Conservation (phyloP, 1,140 invertebrate genomes). For the Helicorthomorpha holstii region DNA sequence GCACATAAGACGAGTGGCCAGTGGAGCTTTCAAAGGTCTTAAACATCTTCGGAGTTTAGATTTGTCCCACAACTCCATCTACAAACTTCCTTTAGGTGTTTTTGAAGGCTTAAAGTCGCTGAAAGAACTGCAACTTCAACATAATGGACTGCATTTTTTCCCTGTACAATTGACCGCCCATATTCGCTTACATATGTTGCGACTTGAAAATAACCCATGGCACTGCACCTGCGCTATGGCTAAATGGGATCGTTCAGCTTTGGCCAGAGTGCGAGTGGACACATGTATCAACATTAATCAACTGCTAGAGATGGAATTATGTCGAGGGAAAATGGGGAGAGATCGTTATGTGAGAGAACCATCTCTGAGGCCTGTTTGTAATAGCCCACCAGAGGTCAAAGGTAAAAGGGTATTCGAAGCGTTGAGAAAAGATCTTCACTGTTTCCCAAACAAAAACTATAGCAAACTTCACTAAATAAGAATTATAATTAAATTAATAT, state of each 20-base stretch:
- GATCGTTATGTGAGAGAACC: background rate
- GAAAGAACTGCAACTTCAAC: slow-evolving; percentile 38
- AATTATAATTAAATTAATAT: no score
- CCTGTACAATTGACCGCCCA: slow-evolving; percentile 36
- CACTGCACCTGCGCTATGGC: slow-evolving; percentile 45
- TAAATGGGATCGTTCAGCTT: slow-evolving; percentile 34
- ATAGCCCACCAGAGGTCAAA: slow-evolving; percentile 33
- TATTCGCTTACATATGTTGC: slow-evolving; percentile 32
- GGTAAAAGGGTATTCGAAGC: slow-evolving; percentile 42
- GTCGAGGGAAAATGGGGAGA: background rate
- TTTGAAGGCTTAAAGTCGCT: slow-evolving; percentile 41
- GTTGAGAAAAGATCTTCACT: slow-evolving; percentile 22
- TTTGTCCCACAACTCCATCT: slow-evolving; percentile 40
- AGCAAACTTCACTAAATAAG: no score
- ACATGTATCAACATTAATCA: background rate
- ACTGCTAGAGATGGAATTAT: background rate
- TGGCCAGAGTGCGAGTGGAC: slow-evolving; percentile 21
- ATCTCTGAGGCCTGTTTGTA: slow-evolving; percentile 35
- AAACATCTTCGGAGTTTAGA: slow-evolving; percentile 38
- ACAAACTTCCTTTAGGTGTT: slow-evolving; percentile 36
- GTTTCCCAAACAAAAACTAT: background rate
- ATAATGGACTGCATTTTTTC: slow-evolving; percentile 38
- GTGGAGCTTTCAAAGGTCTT: slow-evolving; percentile 47
- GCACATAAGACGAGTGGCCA: slow-evolving; percentile 39
- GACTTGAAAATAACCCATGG: slow-evolving; percentile 47